Evolutionary conservation across 2,113 vertebrate species (phyloP).

Genomic region (Campylomormyrus tamandua): DNA sequence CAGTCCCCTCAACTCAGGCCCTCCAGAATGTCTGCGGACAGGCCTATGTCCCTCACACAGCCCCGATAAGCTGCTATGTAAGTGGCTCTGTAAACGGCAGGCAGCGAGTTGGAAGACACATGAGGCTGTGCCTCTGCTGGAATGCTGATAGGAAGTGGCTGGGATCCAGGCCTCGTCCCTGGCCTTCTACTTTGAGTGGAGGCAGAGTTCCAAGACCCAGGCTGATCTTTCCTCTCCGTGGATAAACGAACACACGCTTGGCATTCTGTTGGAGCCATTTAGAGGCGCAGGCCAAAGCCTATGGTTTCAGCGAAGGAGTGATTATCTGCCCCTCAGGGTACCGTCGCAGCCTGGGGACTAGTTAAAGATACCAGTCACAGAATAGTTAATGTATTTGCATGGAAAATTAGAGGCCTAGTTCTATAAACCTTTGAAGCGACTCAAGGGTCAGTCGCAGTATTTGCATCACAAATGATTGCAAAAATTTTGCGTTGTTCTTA

Average conservation of each 20-base stretch:
- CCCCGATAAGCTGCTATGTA: slow-evolving; percentile 34
- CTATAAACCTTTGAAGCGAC: background rate
- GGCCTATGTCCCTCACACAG: slow-evolving; percentile 33
- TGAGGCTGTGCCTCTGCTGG: background rate
- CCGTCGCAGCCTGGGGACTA: background rate
- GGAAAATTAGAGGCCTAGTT: background rate
- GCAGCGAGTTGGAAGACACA: background rate
- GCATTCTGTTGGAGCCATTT: slow-evolving; percentile 16
- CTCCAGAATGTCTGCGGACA: slow-evolving; percentile 52
- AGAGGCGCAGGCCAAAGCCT: background rate
- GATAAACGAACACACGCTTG: slow-evolving; percentile 26
- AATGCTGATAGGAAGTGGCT: slow-evolving; percentile 18
- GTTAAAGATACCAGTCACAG: background rate
- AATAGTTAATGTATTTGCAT: background rate
- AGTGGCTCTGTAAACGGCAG: slow-evolving; percentile 32
- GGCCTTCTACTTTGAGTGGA: slow-evolving; percentile 17
- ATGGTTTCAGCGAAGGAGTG: background rate
- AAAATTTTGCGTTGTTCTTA: background rate
- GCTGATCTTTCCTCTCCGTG: slow-evolving; percentile 9
- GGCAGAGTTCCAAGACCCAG: slow-evolving; percentile 17
- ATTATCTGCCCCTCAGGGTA: background rate
- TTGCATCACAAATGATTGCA: background rate
- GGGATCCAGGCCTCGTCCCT: slow-evolving; percentile 21
- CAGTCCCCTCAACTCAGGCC: slow-evolving; percentile 3
- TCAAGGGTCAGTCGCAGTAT: background rate